Conservation (phyloP, 92 coral and sea anemone species). For the Phenganax marumi region DNA sequence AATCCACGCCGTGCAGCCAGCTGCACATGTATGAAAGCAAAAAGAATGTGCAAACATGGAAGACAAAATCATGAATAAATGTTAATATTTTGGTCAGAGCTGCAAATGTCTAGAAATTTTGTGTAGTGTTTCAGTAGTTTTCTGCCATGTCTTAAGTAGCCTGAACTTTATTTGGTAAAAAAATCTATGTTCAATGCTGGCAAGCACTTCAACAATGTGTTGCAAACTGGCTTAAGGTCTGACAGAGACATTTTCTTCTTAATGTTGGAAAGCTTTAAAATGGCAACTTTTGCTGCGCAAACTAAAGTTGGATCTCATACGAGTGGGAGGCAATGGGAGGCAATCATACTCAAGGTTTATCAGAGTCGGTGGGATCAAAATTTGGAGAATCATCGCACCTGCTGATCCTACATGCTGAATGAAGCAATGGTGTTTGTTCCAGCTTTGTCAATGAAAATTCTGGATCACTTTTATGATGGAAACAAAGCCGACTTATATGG, state of each 20-base stretch:
- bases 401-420: not conserved
- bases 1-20: too few relatives aligned
- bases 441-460: conserved; percentile 5
- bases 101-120: not conserved
- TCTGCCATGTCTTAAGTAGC: conserved; percentile 10
- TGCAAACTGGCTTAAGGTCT: not conserved
- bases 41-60: too few relatives aligned
- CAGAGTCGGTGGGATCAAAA: conserved; percentile 14
- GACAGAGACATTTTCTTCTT: not conserved
- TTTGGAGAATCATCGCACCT: not conserved
- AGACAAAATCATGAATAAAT: too few relatives aligned
- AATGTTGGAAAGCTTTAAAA: not conserved
- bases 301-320: conserved; percentile 15
- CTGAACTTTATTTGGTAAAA: not conserved
- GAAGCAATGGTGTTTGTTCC: not conserved
- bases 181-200: not conserved
- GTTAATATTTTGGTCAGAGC: too few relatives aligned
- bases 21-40: too few relatives aligned
- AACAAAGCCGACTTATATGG: not conserved
- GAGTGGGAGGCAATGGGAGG: conserved; percentile 6
- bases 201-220: not conserved
- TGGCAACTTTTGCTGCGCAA: not conserved
- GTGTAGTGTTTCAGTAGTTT: not conserved
- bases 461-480: not conserved
- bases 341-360: not conserved